These are phyloP conservation scores for Dynastes maya DNA, from an alignment of 2,888 invertebrate species.

Conservation along the genomic window DNA sequence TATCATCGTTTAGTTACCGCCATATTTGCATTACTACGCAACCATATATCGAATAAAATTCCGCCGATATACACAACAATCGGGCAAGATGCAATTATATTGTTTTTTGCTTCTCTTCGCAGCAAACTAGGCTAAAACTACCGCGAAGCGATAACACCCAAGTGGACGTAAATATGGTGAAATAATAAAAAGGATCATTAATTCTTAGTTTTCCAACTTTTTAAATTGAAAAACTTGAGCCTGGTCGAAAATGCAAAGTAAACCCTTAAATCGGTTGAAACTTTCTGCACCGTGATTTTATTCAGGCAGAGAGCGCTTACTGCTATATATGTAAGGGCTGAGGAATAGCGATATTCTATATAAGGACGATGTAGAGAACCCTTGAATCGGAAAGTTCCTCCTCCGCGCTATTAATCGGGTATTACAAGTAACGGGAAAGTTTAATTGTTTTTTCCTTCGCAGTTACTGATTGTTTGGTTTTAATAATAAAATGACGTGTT, in stretches of 20 bases:
- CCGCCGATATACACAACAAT: no score
- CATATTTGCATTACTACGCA: no score
- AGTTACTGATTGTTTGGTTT: background rate
- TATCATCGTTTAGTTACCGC: no score
- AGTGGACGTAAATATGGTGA: constrained; percentile 20
- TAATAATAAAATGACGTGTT: background rate
- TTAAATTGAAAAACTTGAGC: constrained; percentile 26
- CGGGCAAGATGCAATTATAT: no score
- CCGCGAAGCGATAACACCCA: background rate
- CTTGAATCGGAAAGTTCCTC: background rate
- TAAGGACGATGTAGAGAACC: background rate
- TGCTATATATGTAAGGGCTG: constrained; percentile 9
- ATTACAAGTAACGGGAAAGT: background rate
- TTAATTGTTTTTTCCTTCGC: constrained; percentile 1
- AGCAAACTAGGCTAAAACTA: no score
- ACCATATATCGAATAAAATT: no score
- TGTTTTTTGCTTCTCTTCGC: no score
- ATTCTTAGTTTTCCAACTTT: constrained; percentile 33
- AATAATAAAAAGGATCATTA: constrained; percentile 19
- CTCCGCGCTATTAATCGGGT: background rate
- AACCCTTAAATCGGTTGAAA: constrained; percentile 33
- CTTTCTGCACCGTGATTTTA: background rate
- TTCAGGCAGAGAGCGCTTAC: background rate
- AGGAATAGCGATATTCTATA: constrained; percentile 8
- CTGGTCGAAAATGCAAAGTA: constrained; percentile 22